Evolutionary conservation across 2,113 vertebrate species (phyloP), one percentile per base, ranked within the genome.

Genomic region (Pitta sordida): DNA sequence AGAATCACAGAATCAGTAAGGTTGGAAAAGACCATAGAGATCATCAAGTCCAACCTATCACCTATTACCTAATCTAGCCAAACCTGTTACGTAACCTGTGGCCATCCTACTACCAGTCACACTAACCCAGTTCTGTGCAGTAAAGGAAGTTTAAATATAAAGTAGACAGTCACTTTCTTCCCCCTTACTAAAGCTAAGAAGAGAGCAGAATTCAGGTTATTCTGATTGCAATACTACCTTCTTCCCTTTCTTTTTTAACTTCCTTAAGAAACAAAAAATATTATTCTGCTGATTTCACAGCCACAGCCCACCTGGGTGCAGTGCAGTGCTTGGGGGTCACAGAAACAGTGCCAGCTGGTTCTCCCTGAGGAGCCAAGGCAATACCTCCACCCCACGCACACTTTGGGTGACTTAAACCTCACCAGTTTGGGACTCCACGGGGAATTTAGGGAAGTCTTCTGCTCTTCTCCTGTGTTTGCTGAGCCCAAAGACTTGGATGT

Each of bases 301-400:
- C 22, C 48, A 58, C 20, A 81, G 34, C 16, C 26, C 2, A 2
- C 20, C 4, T 0, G 3, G 7, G 3, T 1, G 1, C 11, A 10
- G 36, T 21, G 34, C 3, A 4, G 32, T 4, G 2, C 53, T 15
- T 51, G 32, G 29, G 39, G n/a, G 7, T 34, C 49, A 79, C 19
- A 75, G 27, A 34, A 64, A 46, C 2, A 0, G 53, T 1, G 1
- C 22, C 30, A 53, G 21, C 18, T 24, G 10, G 27, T 29, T 73
- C 32, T 44, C 2, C 1, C 23, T 0, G 0, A 70, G n/a, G 24
- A 75, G 15, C 39, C 4, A 2, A 30, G 41, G 41, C 1, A 1
- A 17, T 21, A 24, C 32, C n/a, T 63, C 39, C 3, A 2, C 36
- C 24, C 4, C 26, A 36, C 0, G 0, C 0, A 1, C 8, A 15